Base-by-base conservation (phyloP, 1,140 invertebrate genomes). In the Drosophila fuyamai region DNA sequence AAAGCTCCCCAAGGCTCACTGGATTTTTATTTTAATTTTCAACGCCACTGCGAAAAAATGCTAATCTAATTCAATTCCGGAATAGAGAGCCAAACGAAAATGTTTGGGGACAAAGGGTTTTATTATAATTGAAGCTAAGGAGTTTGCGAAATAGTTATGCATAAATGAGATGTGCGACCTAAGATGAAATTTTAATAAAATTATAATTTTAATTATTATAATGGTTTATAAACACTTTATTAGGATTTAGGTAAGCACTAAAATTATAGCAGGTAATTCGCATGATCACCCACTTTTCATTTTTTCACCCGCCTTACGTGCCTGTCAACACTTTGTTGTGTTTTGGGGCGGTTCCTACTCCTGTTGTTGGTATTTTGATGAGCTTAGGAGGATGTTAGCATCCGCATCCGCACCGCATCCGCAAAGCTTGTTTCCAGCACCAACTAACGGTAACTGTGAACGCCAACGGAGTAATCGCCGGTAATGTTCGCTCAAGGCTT, bases 401-500 rank as follows among this genome's bases (percentile, higher is more conserved):
- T 55, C 61, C 48, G 62, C 63, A 44, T 58, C 48, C 59, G 27
- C 59, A 59, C 54, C 59, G 7, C 35, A 59, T n/a, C n/a, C n/a
- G n/a, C n/a, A 54, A 47, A 73, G 73, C 79, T 76, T 76, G 73
- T 79, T 67, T 67, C 59, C 23, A 66, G 40, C 62, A 51, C 47
- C 70, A 79, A 79, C 58, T 83, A 83, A 84, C 81, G 81, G 65
- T 35, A 51, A 51, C 48, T 27, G 48, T 14, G 41, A 16, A 61
- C 56, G 61, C 57, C 76, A 86, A 86, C 75, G 83, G 83, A 70
- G 82, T 86, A 86, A 86, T 86, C 77, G 75, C 79, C 71, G 79
- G 83, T 86, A 86, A 86, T 86, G 79, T 74, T 61, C 75, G 79
- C 82, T 85, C 80, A 79, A 67, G 74, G 82, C 73, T 85, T 77